Base-by-base conservation (phyloP, 2,113 vertebrate species). In the Halichoerus grypus region DNA sequence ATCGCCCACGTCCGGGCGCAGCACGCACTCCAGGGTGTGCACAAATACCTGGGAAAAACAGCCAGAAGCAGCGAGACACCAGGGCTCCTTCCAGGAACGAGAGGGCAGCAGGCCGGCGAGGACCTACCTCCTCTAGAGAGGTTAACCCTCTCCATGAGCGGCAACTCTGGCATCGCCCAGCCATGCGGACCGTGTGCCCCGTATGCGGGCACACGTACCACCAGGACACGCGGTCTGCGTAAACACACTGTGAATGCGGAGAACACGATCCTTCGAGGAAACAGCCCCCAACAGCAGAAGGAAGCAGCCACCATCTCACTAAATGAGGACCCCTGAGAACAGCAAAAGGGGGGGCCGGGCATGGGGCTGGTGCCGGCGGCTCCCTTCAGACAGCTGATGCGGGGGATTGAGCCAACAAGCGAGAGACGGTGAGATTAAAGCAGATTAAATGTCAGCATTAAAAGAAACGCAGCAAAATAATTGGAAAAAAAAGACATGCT, bases 371-470 rank as follows among this genome's bases (percentile, higher is more conserved):
- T 2, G 22, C 36, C 39, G 46, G 39, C 0, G 74, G 39, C 81
- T 31, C 86, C 76, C 28, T 69, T 24, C 96, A 97, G 96, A 94
- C 77, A 13, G 71, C 55, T 95, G 97, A 81, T 88, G 94, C 81
- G 39, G 84, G 84, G 95, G 97, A 97, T 42, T 88, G 97, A 97
- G 82, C 1, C 8, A n/a, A 83, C 83, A 92, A 98, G 97, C 42
- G 94, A 89, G 71, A 94, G 97, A 55, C 63, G 3, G 21, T 3
- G 90, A 98, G 97, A 98, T 97, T 95, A 98, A 91, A 84, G 42
- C 91, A 97, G 98, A 98, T 98, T 97, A 98, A 93, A 92, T 42
- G 84, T 82, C 21, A 63, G 91, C 80, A 90, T 92, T 97, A 96
- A 91, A 96, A 98, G 94, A 98, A 95, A 96, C 22, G 65, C 69